Evolutionary conservation across 1,140 invertebrate species (phyloP).

Genomic region (Hyles euphorbiae): DNA sequence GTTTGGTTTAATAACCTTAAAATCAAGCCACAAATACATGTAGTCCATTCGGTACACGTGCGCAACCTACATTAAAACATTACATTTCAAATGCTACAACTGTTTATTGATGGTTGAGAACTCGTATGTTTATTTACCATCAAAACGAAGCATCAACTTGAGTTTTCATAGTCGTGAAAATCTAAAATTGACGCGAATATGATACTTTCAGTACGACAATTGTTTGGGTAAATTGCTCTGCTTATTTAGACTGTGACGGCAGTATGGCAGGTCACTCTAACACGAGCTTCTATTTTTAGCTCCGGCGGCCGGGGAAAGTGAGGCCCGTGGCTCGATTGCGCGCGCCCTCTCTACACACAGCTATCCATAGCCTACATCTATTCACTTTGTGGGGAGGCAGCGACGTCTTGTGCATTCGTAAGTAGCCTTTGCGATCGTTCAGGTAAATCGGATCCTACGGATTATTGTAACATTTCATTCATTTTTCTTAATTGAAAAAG

Average conservation of each 20-base stretch:
- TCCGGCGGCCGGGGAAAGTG: constrained; percentile 56
- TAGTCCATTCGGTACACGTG: too few species aligned
- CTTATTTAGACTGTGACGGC: constrained; percentile 27
- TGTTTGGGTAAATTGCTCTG: constrained; percentile 5
- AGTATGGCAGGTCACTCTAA: constrained; percentile 33
- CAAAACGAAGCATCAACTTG: too few species aligned
- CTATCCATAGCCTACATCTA: constrained; percentile 32
- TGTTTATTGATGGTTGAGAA: too few species aligned
- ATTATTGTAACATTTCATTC: background rate
- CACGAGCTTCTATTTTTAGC: constrained; percentile 66
- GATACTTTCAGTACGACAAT: background rate
- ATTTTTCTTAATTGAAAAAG: background rate
- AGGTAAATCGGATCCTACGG: constrained; percentile 21
- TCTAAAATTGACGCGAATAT: too few species aligned
- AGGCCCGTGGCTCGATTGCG: constrained; percentile 54
- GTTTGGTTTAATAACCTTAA: background rate
- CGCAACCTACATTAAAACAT: too few species aligned
- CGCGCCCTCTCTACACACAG: constrained; percentile 41
- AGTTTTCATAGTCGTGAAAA: too few species aligned
- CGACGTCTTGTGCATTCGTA: constrained; percentile 58
- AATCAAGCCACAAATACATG: too few species aligned
- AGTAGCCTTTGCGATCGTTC: constrained; percentile 37
- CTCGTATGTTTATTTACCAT: too few species aligned
- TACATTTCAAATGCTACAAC: too few species aligned
- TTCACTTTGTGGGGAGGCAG: constrained; percentile 40